Percentiles rank a stretch among this genome's conserved stretches.
Evolutionary conservation across 2,888 invertebrate genomes (phyloP).

Genomic region (Meiosimyza platycephala): DNA sequence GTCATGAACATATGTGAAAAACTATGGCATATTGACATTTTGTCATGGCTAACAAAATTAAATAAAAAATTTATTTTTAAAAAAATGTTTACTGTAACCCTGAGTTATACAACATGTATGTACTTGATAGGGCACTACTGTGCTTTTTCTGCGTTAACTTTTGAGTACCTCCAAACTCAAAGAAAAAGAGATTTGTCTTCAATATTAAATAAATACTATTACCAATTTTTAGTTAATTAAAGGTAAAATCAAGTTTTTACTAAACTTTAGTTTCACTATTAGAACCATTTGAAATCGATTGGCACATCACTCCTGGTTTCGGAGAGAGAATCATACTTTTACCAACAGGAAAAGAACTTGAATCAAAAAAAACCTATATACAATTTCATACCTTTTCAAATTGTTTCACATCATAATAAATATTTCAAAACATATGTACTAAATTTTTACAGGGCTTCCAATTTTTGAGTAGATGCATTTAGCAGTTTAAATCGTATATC

Average conservation of each 20-base stretch:
- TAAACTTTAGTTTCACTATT: background rate
- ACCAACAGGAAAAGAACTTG: no score
- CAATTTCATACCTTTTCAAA: no score
- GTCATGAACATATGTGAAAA: no score
- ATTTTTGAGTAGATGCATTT: background rate
- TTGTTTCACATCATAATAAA: no score
- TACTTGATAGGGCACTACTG: no score
- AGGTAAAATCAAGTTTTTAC: background rate
- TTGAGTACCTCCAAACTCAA: no score
- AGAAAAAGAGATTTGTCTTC: no score
- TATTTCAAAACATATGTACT: background rate
- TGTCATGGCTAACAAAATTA: background rate
- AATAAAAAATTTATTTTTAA: background rate
- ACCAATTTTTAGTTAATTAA: background rate
- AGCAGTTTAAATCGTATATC: background rate
- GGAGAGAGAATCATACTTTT: no score
- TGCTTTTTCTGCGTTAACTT: no score
- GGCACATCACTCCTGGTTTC: background rate
- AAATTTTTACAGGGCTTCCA: conserved; percentile 27
- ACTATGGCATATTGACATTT: background rate
- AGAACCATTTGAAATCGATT: background rate
- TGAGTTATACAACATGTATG: no score
- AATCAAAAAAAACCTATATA: no score
- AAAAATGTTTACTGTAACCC: no score
- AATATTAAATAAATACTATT: background rate